Conservation (phyloP, 1,140 invertebrate genomes). For the Drosophila nigromelanica region DNA sequence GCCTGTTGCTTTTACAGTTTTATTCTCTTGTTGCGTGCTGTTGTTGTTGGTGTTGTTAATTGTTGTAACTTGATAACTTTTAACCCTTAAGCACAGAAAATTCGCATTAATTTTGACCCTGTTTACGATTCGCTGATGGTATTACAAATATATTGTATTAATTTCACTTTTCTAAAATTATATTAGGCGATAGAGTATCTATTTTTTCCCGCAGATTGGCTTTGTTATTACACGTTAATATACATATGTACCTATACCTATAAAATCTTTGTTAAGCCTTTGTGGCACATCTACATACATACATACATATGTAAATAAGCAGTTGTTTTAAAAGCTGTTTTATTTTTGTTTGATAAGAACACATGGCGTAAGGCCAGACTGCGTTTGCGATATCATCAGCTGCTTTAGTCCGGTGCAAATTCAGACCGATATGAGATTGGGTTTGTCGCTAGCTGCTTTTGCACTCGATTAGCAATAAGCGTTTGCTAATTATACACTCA, state of each 20-base stretch:
- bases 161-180: neutral
- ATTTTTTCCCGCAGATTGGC: neutral
- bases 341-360: constrained; percentile 6
- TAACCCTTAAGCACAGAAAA: constrained; percentile 5
- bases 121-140: neutral
- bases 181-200: neutral
- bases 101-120: neutral
- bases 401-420: constrained; percentile 24
- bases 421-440: constrained; percentile 2
- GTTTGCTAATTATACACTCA: neutral
- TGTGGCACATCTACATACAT: neutral
- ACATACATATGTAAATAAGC: constrained; percentile 14
- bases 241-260: neutral
- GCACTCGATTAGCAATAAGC: neutral
- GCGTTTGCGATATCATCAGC: constrained; percentile 47
- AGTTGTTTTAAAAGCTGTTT: constrained; percentile 9
- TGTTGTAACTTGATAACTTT: constrained; percentile 7
- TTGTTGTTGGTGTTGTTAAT: neutral
- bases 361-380: neutral
- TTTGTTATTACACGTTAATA: neutral
- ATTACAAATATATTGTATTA: neutral
- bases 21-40: neutral
- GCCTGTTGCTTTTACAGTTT: constrained; percentile 39
- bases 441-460: neutral
- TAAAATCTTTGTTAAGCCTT: neutral